Base-by-base conservation (phyloP, 2,113 vertebrate species). In the Irena cyanogastra region DNA sequence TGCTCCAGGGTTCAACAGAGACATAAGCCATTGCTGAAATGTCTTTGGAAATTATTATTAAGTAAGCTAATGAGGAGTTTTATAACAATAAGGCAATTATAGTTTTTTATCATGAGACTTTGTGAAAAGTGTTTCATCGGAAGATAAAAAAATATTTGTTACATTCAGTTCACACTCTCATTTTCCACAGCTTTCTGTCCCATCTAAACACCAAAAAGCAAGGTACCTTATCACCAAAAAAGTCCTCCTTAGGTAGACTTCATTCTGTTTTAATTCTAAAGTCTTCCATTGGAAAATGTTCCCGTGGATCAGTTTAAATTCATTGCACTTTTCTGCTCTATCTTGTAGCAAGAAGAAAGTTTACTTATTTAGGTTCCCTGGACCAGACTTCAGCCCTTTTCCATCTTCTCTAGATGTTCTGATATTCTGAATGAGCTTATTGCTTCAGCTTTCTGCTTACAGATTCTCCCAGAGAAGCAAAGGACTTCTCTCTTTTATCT, bases 241-340 rank as follows among this genome's bases (percentile, higher is more conserved):
- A 26, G 2, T 69, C 9, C 7, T 71, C 8, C 13, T 53, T 69
- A 15, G 7, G 9, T 49, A 57, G 41, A 57, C 28, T 86, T 83
- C 24, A 61, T 82, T 72, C 13, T 21, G 5, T 18, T 85, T 80
- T n/a, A 69, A 27, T 77, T 72, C 16, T 45, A 11, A 28, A 39
- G 4, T 72, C 16, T 64, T 92, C 47, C 27, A 42, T 0, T 71
- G 21, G 44, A 84, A 91, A 56, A 15, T 14, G 20, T 70, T 39
- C 11, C 22, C 0, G 0, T n/a, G 16, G 2, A 4, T 41, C 18
- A 59, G 14, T 50, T 49, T 22, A 47, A 83, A 90, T 30, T 65
- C 17, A 45, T 13, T 83, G 7, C 6, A 50, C 9, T 70, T 81
- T 83, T 80, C 28, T 72, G 9, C 33, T 69, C 45, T 13, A 21